These are phyloP conservation scores for Archivesica marissinica DNA, from an alignment of 1,140 invertebrate genomes.

Conservation along the genomic window DNA sequence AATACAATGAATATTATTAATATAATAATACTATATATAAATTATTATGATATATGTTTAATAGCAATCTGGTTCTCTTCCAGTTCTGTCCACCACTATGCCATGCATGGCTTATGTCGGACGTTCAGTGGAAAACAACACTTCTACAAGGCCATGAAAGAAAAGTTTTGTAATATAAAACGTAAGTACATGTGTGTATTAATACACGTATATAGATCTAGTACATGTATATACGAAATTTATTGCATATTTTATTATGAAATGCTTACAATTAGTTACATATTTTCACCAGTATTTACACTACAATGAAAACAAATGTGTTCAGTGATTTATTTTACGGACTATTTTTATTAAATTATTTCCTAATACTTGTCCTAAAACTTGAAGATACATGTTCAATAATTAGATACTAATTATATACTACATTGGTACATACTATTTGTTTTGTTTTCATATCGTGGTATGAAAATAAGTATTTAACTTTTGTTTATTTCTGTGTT, in stretches of 20 bases:
- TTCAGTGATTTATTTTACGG: neutral
- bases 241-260: neutral
- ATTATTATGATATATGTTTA: too few species aligned
- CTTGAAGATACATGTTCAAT: too few species aligned
- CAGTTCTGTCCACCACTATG: slow-evolving; percentile 2
- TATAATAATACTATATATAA: too few species aligned
- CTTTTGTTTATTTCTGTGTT: too few species aligned
- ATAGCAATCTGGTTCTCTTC: too few species aligned
- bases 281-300: neutral
- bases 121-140: neutral
- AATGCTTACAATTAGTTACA: neutral
- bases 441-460: too few species aligned
- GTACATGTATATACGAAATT: neutral
- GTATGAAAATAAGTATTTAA: too few species aligned
- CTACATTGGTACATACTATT: too few species aligned
- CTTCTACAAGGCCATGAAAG: neutral
- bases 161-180: neutral
- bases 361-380: neutral
- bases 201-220: neutral
- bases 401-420: too few species aligned
- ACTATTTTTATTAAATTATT: neutral
- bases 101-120: neutral
- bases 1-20: too few species aligned
- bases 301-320: neutral
- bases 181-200: neutral